phyloP scores from a whole-genome alignment of 2,888 invertebrate genomes.

The Callinectes sapidus region DNA sequence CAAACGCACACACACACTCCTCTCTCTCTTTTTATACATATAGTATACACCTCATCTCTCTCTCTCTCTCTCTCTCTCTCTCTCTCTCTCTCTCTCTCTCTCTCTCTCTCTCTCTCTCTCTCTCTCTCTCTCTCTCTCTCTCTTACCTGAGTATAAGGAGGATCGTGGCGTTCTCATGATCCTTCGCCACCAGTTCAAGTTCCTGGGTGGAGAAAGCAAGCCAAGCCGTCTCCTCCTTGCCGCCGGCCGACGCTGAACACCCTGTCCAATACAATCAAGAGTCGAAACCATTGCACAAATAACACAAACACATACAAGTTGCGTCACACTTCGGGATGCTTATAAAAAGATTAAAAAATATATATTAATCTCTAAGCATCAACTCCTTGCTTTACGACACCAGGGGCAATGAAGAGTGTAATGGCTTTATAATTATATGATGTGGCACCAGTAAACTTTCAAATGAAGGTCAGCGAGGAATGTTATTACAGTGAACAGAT shows the following conservation, averaged over 20 bases:
- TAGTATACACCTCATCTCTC: no score
- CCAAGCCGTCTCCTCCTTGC: conserved; percentile 19
- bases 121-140: background rate
- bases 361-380: background rate
- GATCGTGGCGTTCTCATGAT: conserved; percentile 32
- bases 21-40: conserved; percentile 37
- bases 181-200: background rate
- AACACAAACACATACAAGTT: background rate
- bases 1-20: background rate
- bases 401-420: background rate
- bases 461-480: background rate
- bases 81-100: background rate
- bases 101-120: background rate
- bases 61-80: background rate
- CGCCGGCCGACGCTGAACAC: background rate
- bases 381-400: background rate
- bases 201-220: conserved; percentile 10
- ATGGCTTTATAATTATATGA: no score
- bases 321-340: background rate
- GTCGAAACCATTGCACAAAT: background rate
- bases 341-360: background rate
- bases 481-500: no score
- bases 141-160: background rate
- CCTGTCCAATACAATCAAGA: background rate
- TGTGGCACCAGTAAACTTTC: background rate